A percentile compares a stretch with the other conserved stretches of the same genome.
Evolutionary conservation across 2,888 invertebrate species (phyloP).

Genomic region (Spisula solida): DNA sequence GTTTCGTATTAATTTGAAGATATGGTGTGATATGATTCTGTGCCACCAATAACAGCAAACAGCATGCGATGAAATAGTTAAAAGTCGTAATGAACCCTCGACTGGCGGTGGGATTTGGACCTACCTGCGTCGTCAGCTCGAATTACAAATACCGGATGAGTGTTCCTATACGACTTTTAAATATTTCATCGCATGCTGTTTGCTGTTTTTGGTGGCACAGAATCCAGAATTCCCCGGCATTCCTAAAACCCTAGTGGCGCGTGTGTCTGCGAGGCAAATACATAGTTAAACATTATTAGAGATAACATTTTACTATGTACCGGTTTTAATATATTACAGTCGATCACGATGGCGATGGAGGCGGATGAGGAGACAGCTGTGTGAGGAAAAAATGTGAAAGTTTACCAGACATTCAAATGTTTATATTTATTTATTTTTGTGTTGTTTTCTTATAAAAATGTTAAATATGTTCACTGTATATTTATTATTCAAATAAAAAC

Average conservation of each 20-base stretch:
- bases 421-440: conserved; percentile 10
- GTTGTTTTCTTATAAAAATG: conserved; percentile 18
- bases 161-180: too few relatives aligned
- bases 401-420: neutral
- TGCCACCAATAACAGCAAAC: too few relatives aligned
- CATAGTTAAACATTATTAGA: neutral
- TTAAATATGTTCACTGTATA: neutral
- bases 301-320: neutral
- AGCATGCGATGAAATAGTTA: too few relatives aligned
- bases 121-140: too few relatives aligned
- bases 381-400: neutral
- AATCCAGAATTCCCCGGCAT: neutral
- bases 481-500: conserved; percentile 3
- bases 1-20: too few relatives aligned
- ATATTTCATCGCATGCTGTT: too few relatives aligned
- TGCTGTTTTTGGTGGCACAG: too few relatives aligned
- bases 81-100: too few relatives aligned
- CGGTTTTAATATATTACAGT: neutral
- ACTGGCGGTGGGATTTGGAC: too few relatives aligned
- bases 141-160: too few relatives aligned
- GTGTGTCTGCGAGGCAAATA: neutral
- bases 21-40: too few relatives aligned
- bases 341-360: neutral
- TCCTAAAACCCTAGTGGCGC: neutral
- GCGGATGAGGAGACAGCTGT: conserved; percentile 1